Evolutionary conservation across 2,888 invertebrate genomes (phyloP).

Genomic region (Saturnia pavonia): DNA sequence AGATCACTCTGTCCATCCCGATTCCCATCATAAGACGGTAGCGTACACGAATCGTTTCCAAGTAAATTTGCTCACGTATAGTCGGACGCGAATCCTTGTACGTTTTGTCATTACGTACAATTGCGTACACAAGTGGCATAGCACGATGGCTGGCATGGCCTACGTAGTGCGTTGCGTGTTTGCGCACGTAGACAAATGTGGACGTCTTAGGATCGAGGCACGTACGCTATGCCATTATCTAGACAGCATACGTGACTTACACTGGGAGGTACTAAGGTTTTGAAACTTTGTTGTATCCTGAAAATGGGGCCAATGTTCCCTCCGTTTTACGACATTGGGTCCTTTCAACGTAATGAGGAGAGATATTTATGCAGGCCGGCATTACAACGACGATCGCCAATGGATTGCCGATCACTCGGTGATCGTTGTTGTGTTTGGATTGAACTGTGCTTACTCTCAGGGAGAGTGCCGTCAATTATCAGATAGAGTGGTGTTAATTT

Average conservation of each 20-base stretch:
- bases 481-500: too few relatives aligned
- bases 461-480: too few relatives aligned
- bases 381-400: too few relatives aligned
- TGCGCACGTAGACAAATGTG: conserved; percentile 48
- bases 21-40: conserved; percentile 46
- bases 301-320: too few relatives aligned
- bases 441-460: too few relatives aligned
- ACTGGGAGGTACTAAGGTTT: neutral
- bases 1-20: conserved; percentile 22
- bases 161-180: conserved; percentile 42
- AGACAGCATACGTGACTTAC: conserved; percentile 39
- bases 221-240: conserved; percentile 71
- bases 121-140: conserved; percentile 47
- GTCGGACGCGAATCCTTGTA: conserved; percentile 44
- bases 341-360: too few relatives aligned
- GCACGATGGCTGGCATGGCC: conserved; percentile 28
- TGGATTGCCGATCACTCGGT: too few relatives aligned
- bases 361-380: too few relatives aligned
- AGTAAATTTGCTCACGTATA: conserved; percentile 59
- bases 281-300: neutral
- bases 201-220: conserved; percentile 58
- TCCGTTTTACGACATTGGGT: too few relatives aligned
- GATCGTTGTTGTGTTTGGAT: too few relatives aligned
- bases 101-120: conserved; percentile 41
- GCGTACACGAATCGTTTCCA: conserved; percentile 36